Evolutionary conservation across 1,140 invertebrate genomes (phyloP).

Genomic region (Macrosteles quadrilineatus): DNA sequence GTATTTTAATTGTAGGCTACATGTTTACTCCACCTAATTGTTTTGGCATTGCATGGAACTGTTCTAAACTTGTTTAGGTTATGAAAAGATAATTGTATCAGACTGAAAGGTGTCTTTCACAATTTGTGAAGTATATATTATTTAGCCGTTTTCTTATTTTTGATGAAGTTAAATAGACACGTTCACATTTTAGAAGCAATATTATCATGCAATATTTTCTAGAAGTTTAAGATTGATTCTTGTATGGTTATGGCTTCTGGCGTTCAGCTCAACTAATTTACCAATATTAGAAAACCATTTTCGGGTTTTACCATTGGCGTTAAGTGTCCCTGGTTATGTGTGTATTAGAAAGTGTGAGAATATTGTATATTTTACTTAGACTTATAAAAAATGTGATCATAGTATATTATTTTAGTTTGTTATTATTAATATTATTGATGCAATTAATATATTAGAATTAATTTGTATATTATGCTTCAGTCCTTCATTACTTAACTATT

Average conservation of each 20-base stretch:
- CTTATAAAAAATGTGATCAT: conserved; percentile 38
- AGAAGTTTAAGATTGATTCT: neutral
- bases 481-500: too few relatives aligned
- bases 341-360: neutral
- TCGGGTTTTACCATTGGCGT: too few relatives aligned
- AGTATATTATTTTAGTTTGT: conserved; percentile 33
- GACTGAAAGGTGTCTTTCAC: conserved; percentile 21
- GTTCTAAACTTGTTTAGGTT: neutral
- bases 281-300: neutral
- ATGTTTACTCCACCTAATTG: too few relatives aligned
- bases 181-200: neutral
- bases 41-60: neutral
- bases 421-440: conserved; percentile 34
- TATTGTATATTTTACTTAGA: conserved; percentile 32
- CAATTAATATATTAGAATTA: conserved; percentile 33
- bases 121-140: conserved; percentile 1
- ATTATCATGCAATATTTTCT: neutral
- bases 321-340: neutral
- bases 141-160: neutral
- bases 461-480: conserved; percentile 2
- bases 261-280: neutral
- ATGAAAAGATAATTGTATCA: neutral
- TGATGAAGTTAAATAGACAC: neutral
- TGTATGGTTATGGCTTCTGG: too few relatives aligned
- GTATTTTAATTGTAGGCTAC: too few relatives aligned